Conservation (phyloP, 1,140 invertebrate genomes). For the Leptinotarsa lineolata region DNA sequence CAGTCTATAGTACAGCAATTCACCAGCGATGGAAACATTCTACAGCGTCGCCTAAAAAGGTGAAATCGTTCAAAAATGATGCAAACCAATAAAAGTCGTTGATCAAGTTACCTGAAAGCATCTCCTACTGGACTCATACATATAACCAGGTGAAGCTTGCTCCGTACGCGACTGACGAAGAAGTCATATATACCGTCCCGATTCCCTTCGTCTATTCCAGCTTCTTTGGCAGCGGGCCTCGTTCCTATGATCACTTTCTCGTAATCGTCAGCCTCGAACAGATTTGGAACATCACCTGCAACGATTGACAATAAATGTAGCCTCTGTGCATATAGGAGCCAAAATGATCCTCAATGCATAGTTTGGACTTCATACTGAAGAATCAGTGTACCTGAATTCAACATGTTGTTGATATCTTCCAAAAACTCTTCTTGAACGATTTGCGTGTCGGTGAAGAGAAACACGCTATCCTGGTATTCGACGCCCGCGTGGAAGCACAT, state of each 20-base stretch:
- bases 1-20: constrained; percentile 95
- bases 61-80: neutral
- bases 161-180: constrained; percentile 79
- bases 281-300: constrained; percentile 70
- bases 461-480: constrained; percentile 79
- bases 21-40: constrained; percentile 89
- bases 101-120: constrained; percentile 67
- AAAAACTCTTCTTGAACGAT: constrained; percentile 90
- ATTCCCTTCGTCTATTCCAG: constrained; percentile 68
- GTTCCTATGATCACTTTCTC: constrained; percentile 78
- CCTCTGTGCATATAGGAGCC: too few relatives aligned
- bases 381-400: constrained; percentile 71
- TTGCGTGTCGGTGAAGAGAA: constrained; percentile 88
- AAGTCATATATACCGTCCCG: constrained; percentile 80
- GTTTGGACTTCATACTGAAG: too few relatives aligned
- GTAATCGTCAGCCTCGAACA: constrained; percentile 83
- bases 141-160: constrained; percentile 81
- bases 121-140: constrained; percentile 90
- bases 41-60: constrained; percentile 65
- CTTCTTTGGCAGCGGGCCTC: constrained; percentile 70
- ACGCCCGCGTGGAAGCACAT: constrained; percentile 71
- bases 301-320: constrained; percentile 1
- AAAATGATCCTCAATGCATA: too few relatives aligned
- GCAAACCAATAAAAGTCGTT: too few relatives aligned
- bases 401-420: constrained; percentile 89